Percentiles rank a stretch among this genome's conserved stretches.
Evolutionary conservation across 64 coral and sea anemone species (phyloP).

Genomic region (Stichodactyla mertensii): DNA sequence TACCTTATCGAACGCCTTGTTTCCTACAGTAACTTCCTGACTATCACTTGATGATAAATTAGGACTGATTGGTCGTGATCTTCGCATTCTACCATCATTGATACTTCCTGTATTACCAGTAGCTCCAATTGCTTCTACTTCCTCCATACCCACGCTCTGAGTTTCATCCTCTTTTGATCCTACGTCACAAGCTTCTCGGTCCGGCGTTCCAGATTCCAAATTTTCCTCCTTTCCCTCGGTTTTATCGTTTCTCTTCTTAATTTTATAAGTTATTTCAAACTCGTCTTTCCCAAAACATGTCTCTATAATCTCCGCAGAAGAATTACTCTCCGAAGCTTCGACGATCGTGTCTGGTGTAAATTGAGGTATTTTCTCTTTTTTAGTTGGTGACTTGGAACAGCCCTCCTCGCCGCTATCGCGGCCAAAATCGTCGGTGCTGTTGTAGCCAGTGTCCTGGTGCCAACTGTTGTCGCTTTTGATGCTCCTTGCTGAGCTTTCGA

Average conservation of each 20-base stretch:
- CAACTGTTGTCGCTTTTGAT: constrained; percentile 61
- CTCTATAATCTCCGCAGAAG: constrained; percentile 25
- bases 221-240: not conserved
- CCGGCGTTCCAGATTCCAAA: not conserved
- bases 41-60: constrained; percentile 70
- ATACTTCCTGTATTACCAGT: not conserved
- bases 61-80: constrained; percentile 64
- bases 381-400: not conserved
- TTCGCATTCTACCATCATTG: not conserved
- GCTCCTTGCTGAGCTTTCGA: constrained; percentile 56
- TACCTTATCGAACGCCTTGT: constrained; percentile 82
- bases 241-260: not conserved
- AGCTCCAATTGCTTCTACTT: constrained; percentile 4
- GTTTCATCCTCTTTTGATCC: not conserved
- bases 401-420: constrained; percentile 38
- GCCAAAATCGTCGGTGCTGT: constrained; percentile 76
- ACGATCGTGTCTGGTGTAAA: constrained; percentile 18
- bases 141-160: not conserved
- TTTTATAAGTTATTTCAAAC: constrained; percentile 16
- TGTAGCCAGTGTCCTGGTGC: constrained; percentile 83
- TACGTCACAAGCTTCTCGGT: not conserved
- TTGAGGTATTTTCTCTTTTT: not conserved
- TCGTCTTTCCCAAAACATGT: constrained; percentile 43
- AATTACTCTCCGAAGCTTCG: constrained; percentile 21
- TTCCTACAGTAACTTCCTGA: constrained; percentile 76